Conservation (phyloP, 2,888 invertebrate species). For the Megaustenia siamemsis region DNA sequence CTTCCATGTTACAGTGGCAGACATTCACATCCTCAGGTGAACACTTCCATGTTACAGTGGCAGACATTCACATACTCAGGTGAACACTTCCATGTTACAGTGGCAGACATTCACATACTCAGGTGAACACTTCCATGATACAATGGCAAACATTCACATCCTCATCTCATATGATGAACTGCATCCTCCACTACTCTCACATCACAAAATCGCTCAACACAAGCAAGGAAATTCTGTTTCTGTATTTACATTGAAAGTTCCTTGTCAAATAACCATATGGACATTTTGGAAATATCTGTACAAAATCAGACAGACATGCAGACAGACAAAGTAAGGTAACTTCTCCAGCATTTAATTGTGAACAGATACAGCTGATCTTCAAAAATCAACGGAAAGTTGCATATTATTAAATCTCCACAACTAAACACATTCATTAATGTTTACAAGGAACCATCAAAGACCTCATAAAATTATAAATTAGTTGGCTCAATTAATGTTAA, state of each 20-base stretch:
- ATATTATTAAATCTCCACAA: conserved; percentile 45
- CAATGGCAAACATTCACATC: background rate
- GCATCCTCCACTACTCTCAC: background rate
- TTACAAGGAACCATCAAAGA: conserved; percentile 32
- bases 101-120: no score
- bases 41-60: no score
- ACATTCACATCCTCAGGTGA: no score
- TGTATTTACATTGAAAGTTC: conserved; percentile 26
- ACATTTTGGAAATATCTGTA: conserved; percentile 17
- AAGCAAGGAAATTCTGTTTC: no score
- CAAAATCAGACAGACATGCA: background rate
- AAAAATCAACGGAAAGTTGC: conserved; percentile 28
- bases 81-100: no score
- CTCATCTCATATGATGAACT: background rate
- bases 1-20: no score
- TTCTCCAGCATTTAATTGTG: background rate
- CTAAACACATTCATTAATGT: conserved; percentile 1
- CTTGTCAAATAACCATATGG: conserved; percentile 11
- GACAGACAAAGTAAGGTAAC: background rate
- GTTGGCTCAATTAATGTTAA: background rate
- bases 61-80: no score
- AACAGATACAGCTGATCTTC: conserved; percentile 28
- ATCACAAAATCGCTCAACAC: conserved; percentile 2
- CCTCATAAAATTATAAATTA: conserved; percentile 42
- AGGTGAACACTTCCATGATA: no score